Conservation (phyloP, 2,888 invertebrate genomes). For the Spialia ferax region DNA sequence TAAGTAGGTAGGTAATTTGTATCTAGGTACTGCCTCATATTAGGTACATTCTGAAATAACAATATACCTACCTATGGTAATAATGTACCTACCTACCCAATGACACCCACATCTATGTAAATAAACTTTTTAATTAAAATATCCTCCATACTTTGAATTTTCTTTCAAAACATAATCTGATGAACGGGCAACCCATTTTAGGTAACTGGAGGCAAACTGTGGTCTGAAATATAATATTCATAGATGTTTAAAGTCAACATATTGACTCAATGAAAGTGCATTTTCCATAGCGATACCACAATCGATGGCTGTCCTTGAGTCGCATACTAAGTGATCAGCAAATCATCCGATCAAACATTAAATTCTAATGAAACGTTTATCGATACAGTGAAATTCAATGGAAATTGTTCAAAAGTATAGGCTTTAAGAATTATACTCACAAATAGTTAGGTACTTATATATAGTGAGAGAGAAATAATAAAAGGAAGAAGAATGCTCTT, state of each 20-base stretch:
- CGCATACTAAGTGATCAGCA: conserved; percentile 26
- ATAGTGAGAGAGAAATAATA: no score
- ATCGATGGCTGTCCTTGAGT: conserved; percentile 31
- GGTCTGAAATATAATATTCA: conserved; percentile 13
- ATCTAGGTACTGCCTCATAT: no score
- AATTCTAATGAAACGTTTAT: conserved; percentile 28
- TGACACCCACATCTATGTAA: no score
- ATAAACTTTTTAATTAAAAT: no score
- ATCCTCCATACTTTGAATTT: no score
- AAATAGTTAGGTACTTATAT: no score
- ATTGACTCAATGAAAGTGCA: conserved; percentile 10
- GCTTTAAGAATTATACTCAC: conserved; percentile 13
- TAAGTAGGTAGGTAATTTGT: no score
- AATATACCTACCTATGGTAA: no score
- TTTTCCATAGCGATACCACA: conserved; percentile 16
- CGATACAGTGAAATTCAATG: conserved; percentile 6
- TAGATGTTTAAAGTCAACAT: neutral
- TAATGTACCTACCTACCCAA: no score
- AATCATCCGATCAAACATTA: conserved; percentile 28
- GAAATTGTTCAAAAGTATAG: conserved; percentile 30
- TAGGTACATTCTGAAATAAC: no score
- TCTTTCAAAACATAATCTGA: no score
- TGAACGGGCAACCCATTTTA: neutral
- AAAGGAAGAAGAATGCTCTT: no score
- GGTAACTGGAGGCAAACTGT: neutral